Percentiles rank a stretch among this genome's conserved stretches.
These are phyloP conservation scores for Drosophila paranaensis DNA, from an alignment of 2,888 invertebrate genomes.

Conservation along the genomic window DNA sequence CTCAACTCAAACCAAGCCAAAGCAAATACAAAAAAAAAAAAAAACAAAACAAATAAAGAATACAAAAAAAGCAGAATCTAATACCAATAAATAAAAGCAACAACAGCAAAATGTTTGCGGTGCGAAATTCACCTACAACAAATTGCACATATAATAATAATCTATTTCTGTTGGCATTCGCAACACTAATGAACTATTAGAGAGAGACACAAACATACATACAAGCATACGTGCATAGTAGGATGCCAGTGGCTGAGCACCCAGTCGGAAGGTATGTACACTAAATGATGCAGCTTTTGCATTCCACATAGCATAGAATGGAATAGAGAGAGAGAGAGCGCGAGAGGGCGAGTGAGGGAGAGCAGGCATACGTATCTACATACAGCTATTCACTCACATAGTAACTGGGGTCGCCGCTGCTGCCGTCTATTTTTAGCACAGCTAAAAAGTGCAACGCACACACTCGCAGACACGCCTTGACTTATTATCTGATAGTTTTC, in stretches of 20 bases:
- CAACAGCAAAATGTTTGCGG: slow-evolving; percentile 46
- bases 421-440: slow-evolving; percentile 40
- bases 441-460: slow-evolving; percentile 67
- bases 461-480: slow-evolving; percentile 38
- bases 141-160: slow-evolving; percentile 43
- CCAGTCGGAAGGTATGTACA: slow-evolving; percentile 28
- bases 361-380: neutral
- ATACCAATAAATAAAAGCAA: slow-evolving; percentile 11
- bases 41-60: neutral
- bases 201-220: neutral
- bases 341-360: neutral
- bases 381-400: neutral
- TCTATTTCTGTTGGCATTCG: slow-evolving; percentile 35
- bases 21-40: slow-evolving; percentile 32
- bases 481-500: slow-evolving; percentile 80
- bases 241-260: slow-evolving; percentile 23
- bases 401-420: slow-evolving; percentile 2
- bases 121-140: slow-evolving; percentile 23
- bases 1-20: slow-evolving; percentile 37
- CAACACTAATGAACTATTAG: slow-evolving; percentile 40
- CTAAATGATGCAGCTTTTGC: slow-evolving; percentile 11
- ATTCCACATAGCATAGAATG: neutral
- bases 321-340: neutral
- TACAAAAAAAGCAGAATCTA: slow-evolving; percentile 19
- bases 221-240: slow-evolving; percentile 3